Percentiles rank a stretch among this genome's conserved stretches.
phyloP scores from a whole-genome alignment of 1,140 invertebrate genomes.

The Ceratina australensis region DNA sequence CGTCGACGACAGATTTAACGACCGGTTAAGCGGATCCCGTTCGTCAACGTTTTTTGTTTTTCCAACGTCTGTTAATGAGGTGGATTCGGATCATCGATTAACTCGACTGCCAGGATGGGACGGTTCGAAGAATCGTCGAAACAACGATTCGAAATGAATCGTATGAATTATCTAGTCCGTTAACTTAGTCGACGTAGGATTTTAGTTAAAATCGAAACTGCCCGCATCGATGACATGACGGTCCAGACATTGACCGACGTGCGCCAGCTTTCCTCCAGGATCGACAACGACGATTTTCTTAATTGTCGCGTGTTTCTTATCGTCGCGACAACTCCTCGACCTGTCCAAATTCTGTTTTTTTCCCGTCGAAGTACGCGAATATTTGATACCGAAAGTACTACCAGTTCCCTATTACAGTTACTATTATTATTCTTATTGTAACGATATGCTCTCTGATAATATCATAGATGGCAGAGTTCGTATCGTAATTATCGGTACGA shows the following conservation, averaged over 20 bases:
- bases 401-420: background rate
- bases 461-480: too few relatives aligned
- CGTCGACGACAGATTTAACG: conserved; percentile 49
- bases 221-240: background rate
- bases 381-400: too few relatives aligned
- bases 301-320: background rate
- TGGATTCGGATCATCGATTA: too few relatives aligned
- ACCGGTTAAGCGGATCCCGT: background rate
- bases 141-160: background rate
- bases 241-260: background rate
- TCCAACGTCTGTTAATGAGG: too few relatives aligned
- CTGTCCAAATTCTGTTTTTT: background rate
- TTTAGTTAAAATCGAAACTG: background rate
- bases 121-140: background rate
- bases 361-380: too few relatives aligned
- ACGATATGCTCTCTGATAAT: too few relatives aligned
- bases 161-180: background rate
- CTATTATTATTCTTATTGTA: background rate
- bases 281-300: background rate
- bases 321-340: background rate
- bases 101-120: background rate
- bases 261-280: background rate
- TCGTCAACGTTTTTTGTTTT: too few relatives aligned
- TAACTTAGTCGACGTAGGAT: conserved; percentile 1
- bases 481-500: background rate